Evolutionary conservation across 1,140 invertebrate species (phyloP).

Genomic region (Listronotus bonariensis): DNA sequence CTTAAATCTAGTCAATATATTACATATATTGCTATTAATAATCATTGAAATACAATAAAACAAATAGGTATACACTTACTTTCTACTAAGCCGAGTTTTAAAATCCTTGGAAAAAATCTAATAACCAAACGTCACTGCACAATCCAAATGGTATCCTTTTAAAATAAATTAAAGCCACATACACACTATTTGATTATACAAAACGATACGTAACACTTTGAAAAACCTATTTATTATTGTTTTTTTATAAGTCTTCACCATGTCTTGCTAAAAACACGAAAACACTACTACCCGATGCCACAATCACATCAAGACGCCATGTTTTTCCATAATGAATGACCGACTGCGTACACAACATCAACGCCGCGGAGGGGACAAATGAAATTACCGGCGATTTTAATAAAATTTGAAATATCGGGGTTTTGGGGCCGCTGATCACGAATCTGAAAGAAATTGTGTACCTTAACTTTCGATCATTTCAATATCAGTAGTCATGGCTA

Average conservation of each 20-base stretch:
- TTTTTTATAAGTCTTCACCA: background rate
- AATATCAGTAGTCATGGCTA: too few relatives aligned
- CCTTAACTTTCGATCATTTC: too few relatives aligned
- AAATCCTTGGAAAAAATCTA: slow-evolving; percentile 28
- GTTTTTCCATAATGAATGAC: background rate
- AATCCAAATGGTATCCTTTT: slow-evolving; percentile 16
- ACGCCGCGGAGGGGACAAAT: slow-evolving; percentile 14
- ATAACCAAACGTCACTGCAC: slow-evolving; percentile 17
- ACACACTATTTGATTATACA: background rate
- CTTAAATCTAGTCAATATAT: background rate
- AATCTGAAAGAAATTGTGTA: too few relatives aligned
- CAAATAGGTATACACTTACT: slow-evolving; percentile 16
- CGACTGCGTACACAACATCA: background rate
- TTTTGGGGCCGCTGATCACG: too few relatives aligned
- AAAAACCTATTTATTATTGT: background rate
- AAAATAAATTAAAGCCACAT: background rate
- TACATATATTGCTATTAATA: background rate
- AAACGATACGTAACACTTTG: slow-evolving; percentile 2
- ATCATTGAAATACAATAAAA: slow-evolving; percentile 1
- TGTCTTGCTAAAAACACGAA: slow-evolving; percentile 20
- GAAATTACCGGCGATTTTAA: slow-evolving; percentile 12
- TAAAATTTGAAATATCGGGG: too few relatives aligned
- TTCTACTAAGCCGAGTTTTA: slow-evolving; percentile 16
- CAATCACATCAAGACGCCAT: slow-evolving; percentile 18
- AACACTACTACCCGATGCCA: slow-evolving; percentile 13